A percentile compares a stretch with the other conserved stretches of the same genome.
phyloP scores from a whole-genome alignment of 2,113 vertebrate species.

The Centropus unirufus region DNA sequence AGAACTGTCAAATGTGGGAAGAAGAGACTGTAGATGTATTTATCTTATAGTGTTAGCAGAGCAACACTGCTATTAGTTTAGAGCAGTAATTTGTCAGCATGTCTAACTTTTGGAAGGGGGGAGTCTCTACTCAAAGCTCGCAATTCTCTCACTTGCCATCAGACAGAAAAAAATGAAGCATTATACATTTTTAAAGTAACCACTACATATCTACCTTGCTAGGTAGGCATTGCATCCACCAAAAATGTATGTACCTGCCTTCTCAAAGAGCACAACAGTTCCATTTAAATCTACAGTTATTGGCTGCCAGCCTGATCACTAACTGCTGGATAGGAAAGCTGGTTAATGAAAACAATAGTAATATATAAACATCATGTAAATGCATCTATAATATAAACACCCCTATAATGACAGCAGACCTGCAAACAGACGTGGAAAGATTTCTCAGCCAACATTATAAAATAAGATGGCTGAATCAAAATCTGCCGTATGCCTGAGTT shows the following conservation, averaged over 20 bases:
- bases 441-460: background rate
- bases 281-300: background rate
- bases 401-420: background rate
- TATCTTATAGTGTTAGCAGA: conserved; percentile 44
- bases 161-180: background rate
- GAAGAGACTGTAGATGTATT: conserved; percentile 42
- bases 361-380: background rate
- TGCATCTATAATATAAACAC: background rate
- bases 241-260: background rate
- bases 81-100: conserved; percentile 4
- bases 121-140: background rate
- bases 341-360: background rate
- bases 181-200: background rate
- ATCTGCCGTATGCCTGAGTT: accelerated
- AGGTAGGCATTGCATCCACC: background rate
- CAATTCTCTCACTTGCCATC: background rate
- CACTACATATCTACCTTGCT: background rate
- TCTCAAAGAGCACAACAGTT: background rate
- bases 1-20: conserved; percentile 62
- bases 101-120: background rate
- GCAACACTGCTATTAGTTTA: conserved; percentile 17
- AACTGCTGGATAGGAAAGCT: background rate
- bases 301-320: background rate
- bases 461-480: background rate
- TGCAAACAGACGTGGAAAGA: background rate